Evolutionary conservation across 1,140 invertebrate species (phyloP).

Genomic region (Bombus affinis): DNA sequence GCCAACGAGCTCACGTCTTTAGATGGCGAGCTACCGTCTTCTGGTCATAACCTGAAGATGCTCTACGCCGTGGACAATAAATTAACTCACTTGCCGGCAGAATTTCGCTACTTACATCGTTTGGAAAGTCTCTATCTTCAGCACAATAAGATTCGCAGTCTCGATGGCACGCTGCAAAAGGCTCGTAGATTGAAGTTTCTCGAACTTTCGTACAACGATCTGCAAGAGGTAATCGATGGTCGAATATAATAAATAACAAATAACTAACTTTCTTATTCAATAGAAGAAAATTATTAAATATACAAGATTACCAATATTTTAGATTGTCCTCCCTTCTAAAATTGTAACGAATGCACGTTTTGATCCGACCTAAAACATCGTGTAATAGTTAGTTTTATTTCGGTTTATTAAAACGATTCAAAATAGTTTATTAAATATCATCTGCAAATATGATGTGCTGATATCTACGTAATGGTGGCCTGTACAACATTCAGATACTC

Average conservation of each 20-base stretch:
- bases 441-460: not conserved
- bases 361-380: not conserved
- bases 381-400: constrained; percentile 1
- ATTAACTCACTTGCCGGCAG: constrained; percentile 86
- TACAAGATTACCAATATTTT: no score
- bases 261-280: not conserved
- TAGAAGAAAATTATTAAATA: not conserved
- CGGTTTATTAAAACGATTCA: constrained; percentile 6
- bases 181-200: constrained; percentile 86
- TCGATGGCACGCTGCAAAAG: constrained; percentile 88
- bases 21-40: constrained; percentile 88
- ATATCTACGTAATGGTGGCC: not conserved
- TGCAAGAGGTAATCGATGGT: constrained; percentile 85
- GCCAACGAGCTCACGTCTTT: constrained; percentile 88
- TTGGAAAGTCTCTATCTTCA: constrained; percentile 88
- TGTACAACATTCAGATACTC: constrained; percentile 6
- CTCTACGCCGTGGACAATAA: constrained; percentile 89
- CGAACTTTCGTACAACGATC: constrained; percentile 87
- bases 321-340: not conserved
- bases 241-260: not conserved
- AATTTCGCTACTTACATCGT: constrained; percentile 86
- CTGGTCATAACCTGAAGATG: constrained; percentile 86
- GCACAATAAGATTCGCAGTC: constrained; percentile 86
- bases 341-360: not conserved
- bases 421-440: constrained; percentile 17